Evolutionary conservation across 2,888 invertebrate genomes (phyloP).

Genomic region (Apodemia mormo): DNA sequence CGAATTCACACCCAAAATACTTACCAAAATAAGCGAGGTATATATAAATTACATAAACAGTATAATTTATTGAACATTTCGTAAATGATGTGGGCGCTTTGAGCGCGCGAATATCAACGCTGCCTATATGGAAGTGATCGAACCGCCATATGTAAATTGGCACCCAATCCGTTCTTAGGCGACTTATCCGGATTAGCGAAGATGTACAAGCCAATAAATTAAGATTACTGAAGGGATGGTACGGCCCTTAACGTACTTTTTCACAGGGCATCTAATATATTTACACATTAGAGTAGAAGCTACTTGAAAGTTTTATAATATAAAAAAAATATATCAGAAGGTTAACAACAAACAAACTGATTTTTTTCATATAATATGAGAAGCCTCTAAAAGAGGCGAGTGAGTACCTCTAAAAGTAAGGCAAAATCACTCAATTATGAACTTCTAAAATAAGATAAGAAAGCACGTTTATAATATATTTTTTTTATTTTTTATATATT

Average conservation of each 20-base stretch:
- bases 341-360: no score
- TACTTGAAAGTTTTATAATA: no score
- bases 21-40: not conserved
- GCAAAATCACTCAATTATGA: no score
- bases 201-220: slow-evolving; percentile 11
- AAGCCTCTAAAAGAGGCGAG: no score
- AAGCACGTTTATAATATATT: no score
- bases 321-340: no score
- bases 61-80: not conserved
- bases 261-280: not conserved
- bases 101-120: not conserved
- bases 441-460: no score
- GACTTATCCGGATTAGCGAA: not conserved
- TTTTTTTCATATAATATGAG: no score
- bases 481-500: no score
- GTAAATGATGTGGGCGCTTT: not conserved
- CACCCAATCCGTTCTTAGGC: slow-evolving; percentile 3
- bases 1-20: no score
- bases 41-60: not conserved
- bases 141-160: slow-evolving; percentile 15
- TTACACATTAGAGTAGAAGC: no score
- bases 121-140: not conserved
- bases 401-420: no score
- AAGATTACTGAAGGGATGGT: slow-evolving; percentile 9
- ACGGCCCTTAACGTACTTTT: not conserved